Conservation (phyloP, 2,113 vertebrate genomes). For the Herpailurus yagouaroundi region DNA sequence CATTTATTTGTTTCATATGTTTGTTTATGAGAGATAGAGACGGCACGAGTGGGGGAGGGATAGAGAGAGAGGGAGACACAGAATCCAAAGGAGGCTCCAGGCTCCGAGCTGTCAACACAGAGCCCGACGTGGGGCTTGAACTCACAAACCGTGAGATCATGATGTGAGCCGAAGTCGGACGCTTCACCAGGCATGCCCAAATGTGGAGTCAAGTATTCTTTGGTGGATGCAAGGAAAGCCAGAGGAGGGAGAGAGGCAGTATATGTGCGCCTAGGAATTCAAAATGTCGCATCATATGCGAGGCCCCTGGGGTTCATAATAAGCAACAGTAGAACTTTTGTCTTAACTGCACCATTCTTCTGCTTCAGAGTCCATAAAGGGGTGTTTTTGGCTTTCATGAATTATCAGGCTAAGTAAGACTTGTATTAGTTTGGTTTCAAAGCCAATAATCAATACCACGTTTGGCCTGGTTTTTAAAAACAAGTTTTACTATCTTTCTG, state of each 20-base stretch:
- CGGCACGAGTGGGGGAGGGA: too few relatives aligned
- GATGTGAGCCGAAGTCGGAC: too few relatives aligned
- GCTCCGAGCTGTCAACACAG: too few relatives aligned
- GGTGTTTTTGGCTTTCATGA: not conserved
- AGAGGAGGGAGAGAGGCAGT: not conserved
- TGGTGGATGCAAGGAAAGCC: not conserved
- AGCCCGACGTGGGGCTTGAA: too few relatives aligned
- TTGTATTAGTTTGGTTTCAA: slow-evolving; percentile 56
- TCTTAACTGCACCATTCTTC: not conserved
- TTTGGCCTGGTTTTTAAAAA: slow-evolving; percentile 38
- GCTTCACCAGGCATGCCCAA: not conserved
- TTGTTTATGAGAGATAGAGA: too few relatives aligned
- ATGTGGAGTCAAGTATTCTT: not conserved
- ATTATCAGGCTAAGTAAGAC: slow-evolving; percentile 45
- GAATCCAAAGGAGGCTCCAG: too few relatives aligned
- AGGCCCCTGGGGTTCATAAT: not conserved
- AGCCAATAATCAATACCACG: not conserved
- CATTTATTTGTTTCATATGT: too few relatives aligned
- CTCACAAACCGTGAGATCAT: too few relatives aligned
- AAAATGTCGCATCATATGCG: not conserved
- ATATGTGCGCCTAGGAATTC: not conserved
- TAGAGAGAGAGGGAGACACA: too few relatives aligned
- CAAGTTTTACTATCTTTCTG: not conserved
- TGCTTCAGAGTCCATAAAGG: not conserved
- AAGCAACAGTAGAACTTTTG: not conserved